Percentiles rank a stretch among this genome's conserved stretches.
Conservation (phyloP, 2,113 vertebrate species). For the Ceyx melanurus region DNA sequence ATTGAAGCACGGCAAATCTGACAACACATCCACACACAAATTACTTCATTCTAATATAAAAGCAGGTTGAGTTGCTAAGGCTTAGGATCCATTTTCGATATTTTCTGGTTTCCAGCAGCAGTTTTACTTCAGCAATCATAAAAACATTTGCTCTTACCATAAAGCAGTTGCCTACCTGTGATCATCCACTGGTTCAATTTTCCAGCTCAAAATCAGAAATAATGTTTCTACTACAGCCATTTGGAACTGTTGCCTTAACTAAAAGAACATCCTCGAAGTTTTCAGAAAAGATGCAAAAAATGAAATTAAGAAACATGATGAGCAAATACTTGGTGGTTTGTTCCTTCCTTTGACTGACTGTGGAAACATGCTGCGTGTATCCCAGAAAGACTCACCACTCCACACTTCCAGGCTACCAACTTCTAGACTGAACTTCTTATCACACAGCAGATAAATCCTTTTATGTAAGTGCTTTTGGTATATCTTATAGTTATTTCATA, state of each 20-base stretch:
- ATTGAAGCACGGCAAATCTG: not conserved
- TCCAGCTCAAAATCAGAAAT: constrained; percentile 39
- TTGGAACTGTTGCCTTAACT: constrained; percentile 9
- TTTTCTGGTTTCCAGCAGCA: constrained; percentile 43
- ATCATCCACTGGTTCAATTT: constrained; percentile 56
- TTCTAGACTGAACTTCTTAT: not conserved
- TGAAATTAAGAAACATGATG: not conserved
- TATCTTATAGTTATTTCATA: constrained; percentile 4
- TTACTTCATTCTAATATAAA: constrained; percentile 39
- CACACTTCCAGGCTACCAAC: too few species aligned
- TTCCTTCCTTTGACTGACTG: not conserved
- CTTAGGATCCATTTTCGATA: not conserved
- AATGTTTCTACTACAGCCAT: constrained; percentile 1
- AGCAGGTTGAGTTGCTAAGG: not conserved
- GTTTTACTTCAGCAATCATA: constrained; percentile 39
- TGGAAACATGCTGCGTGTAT: not conserved
- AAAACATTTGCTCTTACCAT: constrained; percentile 21
- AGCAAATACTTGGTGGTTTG: not conserved
- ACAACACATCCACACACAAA: constrained; percentile 4
- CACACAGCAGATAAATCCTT: not conserved
- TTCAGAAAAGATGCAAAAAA: not conserved
- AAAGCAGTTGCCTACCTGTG: constrained; percentile 37
- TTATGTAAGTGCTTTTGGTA: not conserved
- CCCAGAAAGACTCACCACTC: not conserved
- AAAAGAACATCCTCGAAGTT: not conserved